Base-by-base conservation (phyloP, 2,888 invertebrate species). In the Hemicrepidius hirtus region DNA sequence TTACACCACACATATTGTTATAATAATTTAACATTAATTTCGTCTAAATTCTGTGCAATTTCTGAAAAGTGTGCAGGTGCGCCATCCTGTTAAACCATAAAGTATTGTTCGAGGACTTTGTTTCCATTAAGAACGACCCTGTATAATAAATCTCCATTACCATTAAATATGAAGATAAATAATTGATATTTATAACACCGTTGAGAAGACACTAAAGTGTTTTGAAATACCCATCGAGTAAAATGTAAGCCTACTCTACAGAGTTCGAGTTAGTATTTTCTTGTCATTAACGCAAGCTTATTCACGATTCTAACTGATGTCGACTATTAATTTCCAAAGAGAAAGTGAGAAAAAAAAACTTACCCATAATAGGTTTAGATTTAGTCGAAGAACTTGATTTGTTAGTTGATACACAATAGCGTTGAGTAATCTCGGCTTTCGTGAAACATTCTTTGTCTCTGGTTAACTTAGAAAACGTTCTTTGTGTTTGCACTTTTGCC, bases 101-200 rank as follows among this genome's bases (percentile, higher is more conserved):
- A n/a, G n/a, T n/a, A n/a, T n/a, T n/a, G n/a, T n/a, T n/a, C n/a
- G n/a, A n/a, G n/a, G n/a, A n/a, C n/a, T n/a, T n/a, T n/a, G n/a
- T n/a, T n/a, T n/a, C n/a, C n/a, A n/a, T n/a, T n/a, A n/a, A n/a
- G n/a, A n/a, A n/a, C n/a, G n/a, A n/a, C n/a, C n/a, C n/a, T n/a
- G n/a, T n/a, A n/a, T n/a, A n/a, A 53, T 55, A 66, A 66, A 55
- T 66, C 37, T 21, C 55, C 16, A 40, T 40, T 37, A 21, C 16
- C 16, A 50, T 35, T 67, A n/a, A 50, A 50, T 50, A 50, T 16
- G 46, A 46, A 10, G 70, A 76, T 75, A 77, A 71, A 69, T 78
- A 77, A 77, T 78, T 75, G 74, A 76, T 77, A 76, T 77, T 78
- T 76, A 78, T 78, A n/a, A 73, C 66, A 57, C 21, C 18, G 41